A percentile compares a stretch with the other conserved stretches of the same genome.
phyloP scores from a whole-genome alignment of 1,140 invertebrate species.

The Tribolium madens region DNA sequence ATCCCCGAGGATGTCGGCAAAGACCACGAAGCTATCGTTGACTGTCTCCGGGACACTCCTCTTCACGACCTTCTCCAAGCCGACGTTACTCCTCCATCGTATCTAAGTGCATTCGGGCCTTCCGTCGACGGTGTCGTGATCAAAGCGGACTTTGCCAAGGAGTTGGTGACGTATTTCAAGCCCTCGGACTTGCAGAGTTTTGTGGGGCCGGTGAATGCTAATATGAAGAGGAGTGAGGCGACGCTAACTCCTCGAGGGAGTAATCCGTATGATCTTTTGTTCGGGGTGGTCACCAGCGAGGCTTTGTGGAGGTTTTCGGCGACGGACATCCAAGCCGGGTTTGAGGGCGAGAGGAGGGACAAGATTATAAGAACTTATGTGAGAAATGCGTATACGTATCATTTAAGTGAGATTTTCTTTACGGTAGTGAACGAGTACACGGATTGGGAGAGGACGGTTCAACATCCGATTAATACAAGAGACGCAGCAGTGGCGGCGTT shows the following conservation, averaged over 20 bases:
- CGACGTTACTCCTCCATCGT: conserved; percentile 85
- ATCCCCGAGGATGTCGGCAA: conserved; percentile 82
- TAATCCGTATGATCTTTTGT: conserved; percentile 81
- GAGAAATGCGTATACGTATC: conserved; percentile 93
- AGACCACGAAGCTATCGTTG: conserved; percentile 84
- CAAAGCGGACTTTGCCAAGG: conserved; percentile 81
- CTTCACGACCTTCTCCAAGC: conserved; percentile 82
- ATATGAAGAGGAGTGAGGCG: conserved; percentile 72
- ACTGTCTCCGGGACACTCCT: conserved; percentile 82
- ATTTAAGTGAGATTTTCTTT: conserved; percentile 96
- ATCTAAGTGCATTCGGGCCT: conserved; percentile 86
- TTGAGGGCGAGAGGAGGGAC: conserved; percentile 89
- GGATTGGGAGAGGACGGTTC: conserved; percentile 93
- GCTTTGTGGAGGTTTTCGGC: conserved; percentile 85
- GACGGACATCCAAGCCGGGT: conserved; percentile 87
- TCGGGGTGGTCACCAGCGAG: conserved; percentile 87
- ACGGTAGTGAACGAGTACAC: conserved; percentile 97
- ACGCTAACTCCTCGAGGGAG: conserved; percentile 62
- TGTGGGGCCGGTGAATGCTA: conserved; percentile 71
- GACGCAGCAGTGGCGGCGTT: conserved; percentile 93
- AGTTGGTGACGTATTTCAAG: conserved; percentile 77
- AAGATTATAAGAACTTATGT: conserved; percentile 94
- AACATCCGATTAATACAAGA: conserved; percentile 91
- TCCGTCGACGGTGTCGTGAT: conserved; percentile 90
- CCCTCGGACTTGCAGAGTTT: conserved; percentile 77